phyloP scores from a whole-genome alignment of 2,113 vertebrate genomes.

The Vulpes vulpes region DNA sequence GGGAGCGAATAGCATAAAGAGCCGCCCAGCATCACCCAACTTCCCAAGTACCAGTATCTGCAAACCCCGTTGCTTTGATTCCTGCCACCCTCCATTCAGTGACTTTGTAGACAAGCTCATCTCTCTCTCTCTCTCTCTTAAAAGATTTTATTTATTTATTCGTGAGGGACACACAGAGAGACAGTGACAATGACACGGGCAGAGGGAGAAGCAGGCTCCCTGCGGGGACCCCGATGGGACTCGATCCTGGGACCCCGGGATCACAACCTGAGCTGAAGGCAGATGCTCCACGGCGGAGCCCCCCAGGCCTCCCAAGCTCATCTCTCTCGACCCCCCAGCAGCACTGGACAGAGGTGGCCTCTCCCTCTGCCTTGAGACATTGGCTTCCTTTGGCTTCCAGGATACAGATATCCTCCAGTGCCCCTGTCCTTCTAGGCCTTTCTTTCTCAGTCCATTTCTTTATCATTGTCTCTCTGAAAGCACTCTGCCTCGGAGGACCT shows the following conservation, averaged over 20 bases:
- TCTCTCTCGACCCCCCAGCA: not conserved
- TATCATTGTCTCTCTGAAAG: not conserved
- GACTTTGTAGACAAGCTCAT: not conserved
- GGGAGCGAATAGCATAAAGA: accelerated
- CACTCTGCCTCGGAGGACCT: too few species aligned
- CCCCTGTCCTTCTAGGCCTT: not conserved
- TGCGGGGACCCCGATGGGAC: too few species aligned
- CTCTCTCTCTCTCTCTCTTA: not conserved
- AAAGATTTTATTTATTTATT: too few species aligned
- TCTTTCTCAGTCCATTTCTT: not conserved
- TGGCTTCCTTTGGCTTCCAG: too few species aligned
- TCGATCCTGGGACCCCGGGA: too few species aligned
- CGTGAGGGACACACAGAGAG: too few species aligned
- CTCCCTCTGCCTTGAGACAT: not conserved
- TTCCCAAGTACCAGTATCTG: accelerated
- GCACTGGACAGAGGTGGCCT: too few species aligned
- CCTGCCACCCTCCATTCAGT: not conserved
- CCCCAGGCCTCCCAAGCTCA: not conserved
- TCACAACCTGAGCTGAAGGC: too few species aligned
- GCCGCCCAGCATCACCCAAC: not conserved
- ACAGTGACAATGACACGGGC: too few species aligned
- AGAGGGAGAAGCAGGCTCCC: too few species aligned
- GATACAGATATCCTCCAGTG: not conserved
- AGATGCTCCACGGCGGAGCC: too few species aligned
- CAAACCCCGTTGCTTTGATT: not conserved